Evolutionary conservation across 2,113 vertebrate species (phyloP).

Genomic region (Athene noctua): DNA sequence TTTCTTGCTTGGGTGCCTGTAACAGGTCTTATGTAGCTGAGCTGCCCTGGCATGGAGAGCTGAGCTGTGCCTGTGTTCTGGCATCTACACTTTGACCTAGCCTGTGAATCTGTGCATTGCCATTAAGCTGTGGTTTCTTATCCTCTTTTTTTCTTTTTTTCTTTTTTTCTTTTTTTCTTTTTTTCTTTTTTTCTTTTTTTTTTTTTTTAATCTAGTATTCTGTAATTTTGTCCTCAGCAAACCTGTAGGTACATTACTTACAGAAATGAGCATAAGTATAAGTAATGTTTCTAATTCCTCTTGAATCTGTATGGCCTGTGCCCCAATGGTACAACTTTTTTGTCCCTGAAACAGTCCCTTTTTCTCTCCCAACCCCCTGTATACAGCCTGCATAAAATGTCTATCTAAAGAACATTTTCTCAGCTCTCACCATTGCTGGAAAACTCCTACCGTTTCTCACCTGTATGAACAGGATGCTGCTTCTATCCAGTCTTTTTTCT

Average conservation of each 20-base stretch:
- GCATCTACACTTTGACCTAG: neutral
- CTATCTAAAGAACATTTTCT: neutral
- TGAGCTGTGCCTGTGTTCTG: neutral
- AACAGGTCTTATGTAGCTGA: neutral
- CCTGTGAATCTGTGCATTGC: neutral
- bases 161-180: too few relatives aligned
- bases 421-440: neutral
- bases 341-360: neutral
- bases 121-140: neutral
- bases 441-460: neutral
- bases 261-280: rapidly evolving
- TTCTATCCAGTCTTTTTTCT: neutral
- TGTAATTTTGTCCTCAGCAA: neutral
- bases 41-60: neutral
- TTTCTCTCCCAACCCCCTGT: neutral
- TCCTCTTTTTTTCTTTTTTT: neutral
- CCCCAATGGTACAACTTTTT: neutral
- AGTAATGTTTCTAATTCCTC: neutral
- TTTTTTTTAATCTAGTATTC: neutral
- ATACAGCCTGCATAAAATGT: neutral
- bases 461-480: neutral
- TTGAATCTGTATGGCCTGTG: neutral
- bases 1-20: neutral
- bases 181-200: too few relatives aligned
- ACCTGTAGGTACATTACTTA: neutral